Percentiles rank a stretch among this genome's conserved stretches.
These are phyloP conservation scores for Plumapathes pennacea DNA, from an alignment of 92 coral and sea anemone genomes.

Conservation along the genomic window DNA sequence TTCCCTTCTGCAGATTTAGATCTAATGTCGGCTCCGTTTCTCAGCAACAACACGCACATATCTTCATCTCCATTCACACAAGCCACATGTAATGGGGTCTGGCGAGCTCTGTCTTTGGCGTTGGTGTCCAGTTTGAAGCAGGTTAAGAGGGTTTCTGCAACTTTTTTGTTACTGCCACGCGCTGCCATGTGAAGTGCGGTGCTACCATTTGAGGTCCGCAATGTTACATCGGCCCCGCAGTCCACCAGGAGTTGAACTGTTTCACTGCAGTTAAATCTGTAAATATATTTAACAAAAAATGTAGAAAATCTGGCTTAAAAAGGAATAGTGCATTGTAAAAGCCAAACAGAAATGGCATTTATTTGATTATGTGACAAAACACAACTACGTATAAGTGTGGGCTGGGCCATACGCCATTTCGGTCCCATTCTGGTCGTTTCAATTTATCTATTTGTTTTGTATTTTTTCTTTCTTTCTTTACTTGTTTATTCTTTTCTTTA, in stretches of 20 bases:
- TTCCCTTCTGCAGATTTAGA: conserved; percentile 43
- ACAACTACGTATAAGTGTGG: too few species aligned
- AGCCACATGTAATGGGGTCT: conserved; percentile 69
- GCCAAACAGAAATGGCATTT: background rate
- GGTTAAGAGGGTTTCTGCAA: conserved; percentile 43
- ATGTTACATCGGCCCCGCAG: conserved; percentile 58
- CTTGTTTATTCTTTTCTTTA: too few species aligned
- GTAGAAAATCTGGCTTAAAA: background rate
- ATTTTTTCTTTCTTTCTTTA: too few species aligned
- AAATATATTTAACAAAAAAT: background rate
- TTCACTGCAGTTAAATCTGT: conserved; percentile 59
- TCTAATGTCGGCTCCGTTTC: conserved; percentile 50
- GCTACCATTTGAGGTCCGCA: conserved; percentile 25
- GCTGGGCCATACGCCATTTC: too few species aligned
- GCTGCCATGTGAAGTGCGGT: conserved; percentile 71
- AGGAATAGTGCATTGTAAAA: background rate
- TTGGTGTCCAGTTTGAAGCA: conserved; percentile 28
- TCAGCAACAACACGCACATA: conserved; percentile 36
- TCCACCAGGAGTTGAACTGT: conserved; percentile 50
- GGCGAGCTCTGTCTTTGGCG: conserved; percentile 32
- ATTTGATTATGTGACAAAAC: too few species aligned
- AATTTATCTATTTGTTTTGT: too few species aligned
- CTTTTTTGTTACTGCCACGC: conserved; percentile 55
- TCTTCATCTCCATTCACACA: conserved; percentile 52
- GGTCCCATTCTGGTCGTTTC: too few species aligned